These are phyloP conservation scores for Chrysolina americana DNA, from an alignment of 2,888 invertebrate species.

Conservation along the genomic window DNA sequence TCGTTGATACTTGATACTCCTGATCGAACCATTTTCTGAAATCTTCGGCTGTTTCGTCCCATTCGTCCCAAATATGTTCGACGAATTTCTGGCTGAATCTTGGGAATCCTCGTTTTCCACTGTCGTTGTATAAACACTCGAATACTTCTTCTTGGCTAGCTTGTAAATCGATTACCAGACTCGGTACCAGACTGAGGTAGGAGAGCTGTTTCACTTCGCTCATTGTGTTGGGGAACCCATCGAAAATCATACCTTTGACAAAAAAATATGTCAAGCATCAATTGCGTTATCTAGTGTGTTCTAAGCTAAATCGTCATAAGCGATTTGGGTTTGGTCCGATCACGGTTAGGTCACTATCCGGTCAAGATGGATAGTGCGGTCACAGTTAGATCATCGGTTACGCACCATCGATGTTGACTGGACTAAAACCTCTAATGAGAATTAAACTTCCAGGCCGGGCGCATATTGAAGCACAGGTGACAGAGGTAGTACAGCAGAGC, in stretches of 20 bases:
- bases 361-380: too few species aligned
- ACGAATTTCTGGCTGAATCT: constrained; percentile 65
- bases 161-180: constrained; percentile 73
- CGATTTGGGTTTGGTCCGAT: too few species aligned
- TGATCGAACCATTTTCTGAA: constrained; percentile 72
- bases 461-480: too few species aligned
- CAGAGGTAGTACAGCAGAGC: too few species aligned
- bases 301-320: too few species aligned
- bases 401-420: too few species aligned
- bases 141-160: constrained; percentile 66
- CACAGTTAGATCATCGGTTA: too few species aligned
- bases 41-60: constrained; percentile 64
- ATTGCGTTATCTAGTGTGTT: neutral
- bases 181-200: constrained; percentile 73
- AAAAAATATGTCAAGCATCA: constrained; percentile 16
- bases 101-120: constrained; percentile 59
- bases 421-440: too few species aligned
- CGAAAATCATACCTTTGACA: constrained; percentile 73
- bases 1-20: constrained; percentile 73
- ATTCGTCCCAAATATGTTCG: constrained; percentile 68
- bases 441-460: too few species aligned
- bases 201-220: constrained; percentile 71
- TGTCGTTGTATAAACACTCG: constrained; percentile 68
- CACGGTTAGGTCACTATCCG: too few species aligned
- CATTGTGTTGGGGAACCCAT: constrained; percentile 75